These are phyloP conservation scores for Cassiopea xamachana DNA, from an alignment of 30 jellyfish, hydroid and myxozoan species.

Conservation along the genomic window DNA sequence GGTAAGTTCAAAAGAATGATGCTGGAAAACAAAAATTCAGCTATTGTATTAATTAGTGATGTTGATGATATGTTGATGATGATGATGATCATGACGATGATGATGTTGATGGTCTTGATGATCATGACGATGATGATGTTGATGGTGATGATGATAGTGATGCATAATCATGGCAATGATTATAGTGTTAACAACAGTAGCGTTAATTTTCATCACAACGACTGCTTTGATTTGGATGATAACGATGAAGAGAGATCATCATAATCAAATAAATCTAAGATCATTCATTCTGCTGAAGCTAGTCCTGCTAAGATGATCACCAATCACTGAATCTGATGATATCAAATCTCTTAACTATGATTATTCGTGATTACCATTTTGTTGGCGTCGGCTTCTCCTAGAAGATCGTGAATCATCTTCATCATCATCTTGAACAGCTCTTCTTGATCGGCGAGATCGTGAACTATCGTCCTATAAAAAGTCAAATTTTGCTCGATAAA, in stretches of 20 bases:
- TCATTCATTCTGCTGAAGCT: background rate
- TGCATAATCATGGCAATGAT: background rate
- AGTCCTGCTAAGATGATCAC: too few species aligned
- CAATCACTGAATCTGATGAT: background rate
- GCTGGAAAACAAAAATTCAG: too few species aligned
- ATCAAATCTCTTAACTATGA: background rate
- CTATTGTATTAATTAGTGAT: too few species aligned
- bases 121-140: background rate
- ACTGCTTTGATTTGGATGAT: background rate
- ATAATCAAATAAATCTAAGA: background rate
- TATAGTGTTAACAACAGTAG: background rate
- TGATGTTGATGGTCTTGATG: background rate
- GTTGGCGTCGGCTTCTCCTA: slow-evolving; percentile 65
- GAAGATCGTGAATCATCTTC: slow-evolving; percentile 66
- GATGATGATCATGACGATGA: too few species aligned
- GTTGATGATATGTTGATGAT: too few species aligned
- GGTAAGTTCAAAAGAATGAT: too few species aligned
- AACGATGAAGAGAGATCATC: background rate
- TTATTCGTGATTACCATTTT: slow-evolving; percentile 22
- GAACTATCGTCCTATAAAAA: slow-evolving; percentile 28
- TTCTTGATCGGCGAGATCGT: slow-evolving; percentile 68
- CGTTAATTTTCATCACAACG: background rate
- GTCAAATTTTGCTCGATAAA: background rate
- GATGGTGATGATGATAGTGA: background rate
- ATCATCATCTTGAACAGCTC: slow-evolving; percentile 71